Evolutionary conservation across 2,113 vertebrate genomes (phyloP), one percentile per base, ranked within the genome.

Genomic region (Tenebrosternarchus preto): DNA sequence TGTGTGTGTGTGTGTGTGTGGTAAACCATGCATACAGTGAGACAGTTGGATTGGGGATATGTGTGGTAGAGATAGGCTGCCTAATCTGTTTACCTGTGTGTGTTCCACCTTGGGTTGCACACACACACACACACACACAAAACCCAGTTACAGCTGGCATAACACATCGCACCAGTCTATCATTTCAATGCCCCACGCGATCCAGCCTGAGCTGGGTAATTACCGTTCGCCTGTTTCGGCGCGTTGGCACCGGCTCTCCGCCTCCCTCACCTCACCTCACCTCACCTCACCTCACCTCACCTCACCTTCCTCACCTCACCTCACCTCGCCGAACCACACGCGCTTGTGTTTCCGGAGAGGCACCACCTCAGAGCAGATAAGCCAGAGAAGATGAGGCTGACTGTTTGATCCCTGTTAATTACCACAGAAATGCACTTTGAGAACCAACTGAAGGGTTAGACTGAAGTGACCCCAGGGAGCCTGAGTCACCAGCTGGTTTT

Each of bases 1-100:
- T n/a, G n/a, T n/a, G n/a, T n/a, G n/a, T n/a, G n/a, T n/a, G n/a
- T n/a, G 57, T 75, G 36, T 53, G 36, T 60, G 63, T 77, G 80
- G 80, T 64, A 79, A 57, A 89, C 86, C 90, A 88, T 88, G 86
- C 60, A 73, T 66, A 84, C 83, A 76, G 87, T 86, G 85, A 80
- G 76, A n/a, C n/a, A n/a, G n/a, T n/a, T n/a, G n/a, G 33, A 43
- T 73, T 68, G 39, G 19, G 61, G 80, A 68, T 81, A 73, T 8
- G 20, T 81, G 66, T 67, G 68, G 68, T 77, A 68, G 76, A 82
- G 84, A 74, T 86, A 77, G 77, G 59, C 43, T 43, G 60, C 69
- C 85, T 87, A 89, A 92, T 93, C 87, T 89, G 85, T 83, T 88
- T 82, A 89, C 61, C 89, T 85, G 87, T 73, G 36, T 82, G 84